Percentiles rank a stretch among this genome's conserved stretches.
Conservation (phyloP, 2,888 invertebrate species). For the Nymphalis c-album region DNA sequence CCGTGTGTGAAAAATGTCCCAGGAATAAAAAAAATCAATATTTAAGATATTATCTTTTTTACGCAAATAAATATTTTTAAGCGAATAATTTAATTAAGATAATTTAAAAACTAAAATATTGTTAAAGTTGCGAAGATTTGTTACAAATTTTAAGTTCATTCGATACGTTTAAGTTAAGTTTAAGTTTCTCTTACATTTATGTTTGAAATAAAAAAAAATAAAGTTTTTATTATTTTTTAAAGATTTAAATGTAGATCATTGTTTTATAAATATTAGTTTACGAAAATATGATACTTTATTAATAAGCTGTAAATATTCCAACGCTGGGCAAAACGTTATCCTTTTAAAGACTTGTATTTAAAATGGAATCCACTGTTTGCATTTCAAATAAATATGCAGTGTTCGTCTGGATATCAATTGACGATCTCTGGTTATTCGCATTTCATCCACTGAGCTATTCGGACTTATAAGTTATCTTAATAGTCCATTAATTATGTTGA, state of each 20-base stretch:
- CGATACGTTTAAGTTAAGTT: not conserved
- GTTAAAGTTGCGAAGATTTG: not conserved
- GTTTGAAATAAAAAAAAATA: constrained; percentile 10
- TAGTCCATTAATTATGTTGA: constrained; percentile 28
- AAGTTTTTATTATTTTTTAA: not conserved
- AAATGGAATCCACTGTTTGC: too few species aligned
- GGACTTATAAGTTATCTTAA: constrained; percentile 13
- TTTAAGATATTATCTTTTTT: too few species aligned
- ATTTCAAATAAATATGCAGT: too few species aligned
- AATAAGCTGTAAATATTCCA: too few species aligned
- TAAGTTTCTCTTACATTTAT: not conserved
- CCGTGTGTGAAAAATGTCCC: too few species aligned
- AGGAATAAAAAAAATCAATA: too few species aligned
- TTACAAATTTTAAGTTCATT: not conserved
- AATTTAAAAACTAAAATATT: not conserved
- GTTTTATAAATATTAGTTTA: not conserved
- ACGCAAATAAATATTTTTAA: not conserved
- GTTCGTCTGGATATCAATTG: too few species aligned
- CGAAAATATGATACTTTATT: too few species aligned
- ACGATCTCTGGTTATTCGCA: too few species aligned
- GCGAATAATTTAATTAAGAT: not conserved
- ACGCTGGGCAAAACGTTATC: too few species aligned
- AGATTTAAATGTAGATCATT: not conserved
- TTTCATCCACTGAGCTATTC: not conserved
- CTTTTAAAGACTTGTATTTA: too few species aligned